These are phyloP conservation scores for Brachirus orientalis DNA, from an alignment of 2,113 vertebrate species.

Conservation along the genomic window DNA sequence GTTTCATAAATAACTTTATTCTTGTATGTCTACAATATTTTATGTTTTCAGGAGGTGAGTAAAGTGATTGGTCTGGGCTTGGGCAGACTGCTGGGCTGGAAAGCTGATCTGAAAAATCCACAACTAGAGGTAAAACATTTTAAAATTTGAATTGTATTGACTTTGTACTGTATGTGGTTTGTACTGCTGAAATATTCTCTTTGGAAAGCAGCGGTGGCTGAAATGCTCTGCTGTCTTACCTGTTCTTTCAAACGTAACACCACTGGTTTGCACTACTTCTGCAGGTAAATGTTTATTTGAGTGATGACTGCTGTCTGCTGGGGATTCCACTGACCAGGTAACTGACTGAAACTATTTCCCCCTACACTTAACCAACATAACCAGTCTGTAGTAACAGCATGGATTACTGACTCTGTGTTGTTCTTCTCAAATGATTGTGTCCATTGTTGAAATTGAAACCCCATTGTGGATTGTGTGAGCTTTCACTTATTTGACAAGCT, in stretches of 20 bases:
- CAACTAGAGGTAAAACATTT: constrained; percentile 84
- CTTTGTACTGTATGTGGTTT: neutral
- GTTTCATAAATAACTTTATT: too few relatives aligned
- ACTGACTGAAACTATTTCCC: neutral
- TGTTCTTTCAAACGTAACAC: neutral
- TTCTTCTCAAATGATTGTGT: too few relatives aligned
- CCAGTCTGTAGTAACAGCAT: neutral
- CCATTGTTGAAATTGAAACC: too few relatives aligned
- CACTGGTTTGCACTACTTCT: constrained; percentile 9
- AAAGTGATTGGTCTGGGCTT: constrained; percentile 84
- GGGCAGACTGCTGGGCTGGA: constrained; percentile 87
- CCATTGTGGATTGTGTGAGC: neutral
- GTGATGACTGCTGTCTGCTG: constrained; percentile 85
- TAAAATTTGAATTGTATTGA: neutral
- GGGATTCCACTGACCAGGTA: constrained; percentile 93
- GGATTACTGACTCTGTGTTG: too few relatives aligned
- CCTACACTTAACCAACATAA: neutral
- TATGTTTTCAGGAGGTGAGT: constrained; percentile 83
- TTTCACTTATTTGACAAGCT: neutral
- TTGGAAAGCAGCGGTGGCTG: too few relatives aligned
- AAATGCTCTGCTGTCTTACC: too few relatives aligned
- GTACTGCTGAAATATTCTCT: too few relatives aligned
- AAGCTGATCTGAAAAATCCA: constrained; percentile 85
- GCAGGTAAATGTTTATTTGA: constrained; percentile 90
- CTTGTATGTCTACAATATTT: neutral